Evolutionary conservation across 2,888 invertebrate species (phyloP), one percentile per base, ranked within the genome.

Genomic region (Doris montereyensis): DNA sequence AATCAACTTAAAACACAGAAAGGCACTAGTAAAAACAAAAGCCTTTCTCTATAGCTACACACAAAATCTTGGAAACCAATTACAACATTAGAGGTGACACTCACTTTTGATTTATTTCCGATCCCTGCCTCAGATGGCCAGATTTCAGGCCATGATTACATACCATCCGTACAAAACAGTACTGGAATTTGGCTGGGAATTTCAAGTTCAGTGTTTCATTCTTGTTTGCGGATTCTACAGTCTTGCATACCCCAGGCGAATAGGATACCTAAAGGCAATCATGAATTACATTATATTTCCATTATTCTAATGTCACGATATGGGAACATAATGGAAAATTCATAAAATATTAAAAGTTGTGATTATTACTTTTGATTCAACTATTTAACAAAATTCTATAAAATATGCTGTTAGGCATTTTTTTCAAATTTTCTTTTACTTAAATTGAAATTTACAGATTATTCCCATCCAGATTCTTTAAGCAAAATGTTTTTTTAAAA

Each of bases 171-270:
- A 74, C 78, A 74, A 74, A 78, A 26, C 78, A 78, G 32, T 78
- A 78, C 57, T 78, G 73, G 65, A 78, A 78, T 34, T 67, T 78
- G 30, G 52, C 34, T 41, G 78, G 78, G 24, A 78, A 78, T 57
- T 78, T 78, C 32, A 24, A 21, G 17, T 71, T n/a, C 62, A 78
- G 67, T 17, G 73, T 8, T 1, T 78, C 78, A 73, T 78, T 65
- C 13, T 41, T 78, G 52, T 78, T 78, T 10, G 78, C 78, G 30
- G 78, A 21, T 41, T 78, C 78, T 8, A 78, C 74, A 26, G 78
- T 17, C 28, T 78, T 78, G 67, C 78, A 78, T 1, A 68, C 74
- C 21, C 78, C 78, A 41, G 74, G 57, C 24, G 60, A 52, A 32
- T 78, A 78, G 24, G 57, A 52, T 13, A 78, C 73, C 78, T 78